A percentile compares a stretch with the other conserved stretches of the same genome.
These are phyloP conservation scores for Cryptus viduatorius DNA, from an alignment of 2,888 invertebrate species.

Conservation along the genomic window DNA sequence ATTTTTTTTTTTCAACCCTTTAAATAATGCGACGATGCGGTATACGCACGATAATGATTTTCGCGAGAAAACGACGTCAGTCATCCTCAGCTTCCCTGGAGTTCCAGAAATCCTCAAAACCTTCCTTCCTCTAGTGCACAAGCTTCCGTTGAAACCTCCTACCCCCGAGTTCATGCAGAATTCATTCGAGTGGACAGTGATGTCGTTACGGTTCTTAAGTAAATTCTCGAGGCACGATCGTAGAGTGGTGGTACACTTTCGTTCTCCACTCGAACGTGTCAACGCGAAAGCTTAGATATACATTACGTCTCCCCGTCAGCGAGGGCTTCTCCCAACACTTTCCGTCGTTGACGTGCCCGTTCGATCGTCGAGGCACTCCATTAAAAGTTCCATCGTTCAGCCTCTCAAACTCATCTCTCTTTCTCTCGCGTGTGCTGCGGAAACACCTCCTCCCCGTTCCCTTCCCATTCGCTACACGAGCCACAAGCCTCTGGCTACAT, in stretches of 20 bases:
- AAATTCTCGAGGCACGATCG: conserved; percentile 61
- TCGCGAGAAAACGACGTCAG: too few species aligned
- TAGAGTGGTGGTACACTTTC: conserved; percentile 24
- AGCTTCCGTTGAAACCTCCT: conserved; percentile 28
- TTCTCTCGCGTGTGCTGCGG: conserved; percentile 36
- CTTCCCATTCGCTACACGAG: conserved; percentile 12
- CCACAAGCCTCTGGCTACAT: conserved; percentile 42
- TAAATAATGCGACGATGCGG: too few species aligned
- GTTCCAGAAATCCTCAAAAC: too few species aligned
- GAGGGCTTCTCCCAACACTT: conserved; percentile 53
- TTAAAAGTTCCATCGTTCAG: conserved; percentile 64
- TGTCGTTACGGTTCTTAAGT: conserved; percentile 72
- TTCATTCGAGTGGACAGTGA: conserved; percentile 71
- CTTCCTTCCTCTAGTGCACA: neutral
- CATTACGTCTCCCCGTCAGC: conserved; percentile 23
- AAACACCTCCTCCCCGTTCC: conserved; percentile 1
- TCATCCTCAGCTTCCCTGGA: too few species aligned
- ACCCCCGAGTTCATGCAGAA: conserved; percentile 30
- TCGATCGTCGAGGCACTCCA: conserved; percentile 64
- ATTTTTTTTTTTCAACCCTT: too few species aligned
- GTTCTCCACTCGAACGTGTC: conserved; percentile 25
- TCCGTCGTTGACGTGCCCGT: conserved; percentile 54
- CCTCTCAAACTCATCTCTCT: conserved; percentile 62
- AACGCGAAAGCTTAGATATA: conserved; percentile 27
- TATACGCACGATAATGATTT: too few species aligned